These are phyloP conservation scores for Yponomeuta plumbellus DNA, from an alignment of 2,888 invertebrate species.

Conservation along the genomic window DNA sequence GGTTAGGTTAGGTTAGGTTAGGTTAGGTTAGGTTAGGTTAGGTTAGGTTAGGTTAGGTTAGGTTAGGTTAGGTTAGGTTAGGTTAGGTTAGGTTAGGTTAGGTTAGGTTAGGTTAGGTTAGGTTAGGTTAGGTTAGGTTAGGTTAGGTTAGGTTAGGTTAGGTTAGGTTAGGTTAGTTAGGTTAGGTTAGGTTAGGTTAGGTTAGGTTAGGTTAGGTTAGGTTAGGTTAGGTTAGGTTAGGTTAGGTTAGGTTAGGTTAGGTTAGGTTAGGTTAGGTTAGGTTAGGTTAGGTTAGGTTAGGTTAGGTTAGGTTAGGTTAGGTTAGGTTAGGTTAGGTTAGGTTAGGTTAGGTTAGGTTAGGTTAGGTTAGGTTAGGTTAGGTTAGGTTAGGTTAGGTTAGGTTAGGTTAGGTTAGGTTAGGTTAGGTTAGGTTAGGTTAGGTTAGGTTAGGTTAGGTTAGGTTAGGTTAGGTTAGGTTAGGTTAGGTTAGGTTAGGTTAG, in stretches of 20 bases:
- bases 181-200: conserved; percentile 31
- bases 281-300: conserved; percentile 26
- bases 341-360: conserved; percentile 23
- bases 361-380: conserved; percentile 24
- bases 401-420: conserved; percentile 30
- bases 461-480: conserved; percentile 28
- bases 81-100: conserved; percentile 28
- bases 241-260: conserved; percentile 23
- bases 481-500: conserved; percentile 28
- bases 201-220: conserved; percentile 31
- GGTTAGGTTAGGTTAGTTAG: conserved; percentile 25
- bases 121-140: conserved; percentile 29
- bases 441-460: conserved; percentile 24
- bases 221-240: conserved; percentile 33
- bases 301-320: conserved; percentile 31
- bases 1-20: conserved; percentile 28
- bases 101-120: conserved; percentile 24
- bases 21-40: conserved; percentile 28
- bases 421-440: conserved; percentile 21
- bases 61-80: conserved; percentile 29
- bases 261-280: no score
- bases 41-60: conserved; percentile 20
- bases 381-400: conserved; percentile 29
- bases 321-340: conserved; percentile 21
- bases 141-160: conserved; percentile 25